phyloP scores from a whole-genome alignment of 1,140 invertebrate species.

The Spodoptera litura region DNA sequence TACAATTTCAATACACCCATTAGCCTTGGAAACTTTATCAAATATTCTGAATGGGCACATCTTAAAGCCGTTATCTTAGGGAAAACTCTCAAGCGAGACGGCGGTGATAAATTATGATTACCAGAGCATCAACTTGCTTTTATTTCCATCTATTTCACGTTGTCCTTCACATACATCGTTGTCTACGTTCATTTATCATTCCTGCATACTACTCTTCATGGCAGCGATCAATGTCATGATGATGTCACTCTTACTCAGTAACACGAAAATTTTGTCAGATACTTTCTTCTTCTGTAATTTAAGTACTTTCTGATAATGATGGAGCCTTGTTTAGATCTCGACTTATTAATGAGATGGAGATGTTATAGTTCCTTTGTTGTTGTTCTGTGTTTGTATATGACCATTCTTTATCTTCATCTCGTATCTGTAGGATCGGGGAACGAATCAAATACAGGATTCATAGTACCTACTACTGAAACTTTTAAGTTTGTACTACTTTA shows the following conservation, averaged over 20 bases:
- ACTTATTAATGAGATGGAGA: background rate
- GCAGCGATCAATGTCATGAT: constrained; percentile 32
- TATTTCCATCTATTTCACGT: constrained; percentile 36
- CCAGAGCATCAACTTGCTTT: constrained; percentile 44
- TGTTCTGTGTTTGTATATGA: too few relatives aligned
- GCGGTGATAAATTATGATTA: constrained; percentile 47
- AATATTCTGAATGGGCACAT: constrained; percentile 1
- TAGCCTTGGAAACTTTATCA: background rate
- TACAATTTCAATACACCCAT: background rate
- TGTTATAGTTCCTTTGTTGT: too few relatives aligned
- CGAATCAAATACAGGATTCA: too few relatives aligned
- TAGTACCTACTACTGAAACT: too few relatives aligned
- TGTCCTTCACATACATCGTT: constrained; percentile 38
- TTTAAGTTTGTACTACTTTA: too few relatives aligned
- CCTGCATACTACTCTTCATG: constrained; percentile 12
- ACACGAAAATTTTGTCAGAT: background rate
- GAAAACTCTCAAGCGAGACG: constrained; percentile 13
- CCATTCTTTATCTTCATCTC: too few relatives aligned
- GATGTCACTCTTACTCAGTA: constrained; percentile 26
- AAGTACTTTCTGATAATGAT: background rate
- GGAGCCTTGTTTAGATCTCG: background rate
- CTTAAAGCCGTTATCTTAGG: constrained; percentile 11
- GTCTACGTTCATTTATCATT: constrained; percentile 44
- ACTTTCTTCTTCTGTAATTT: background rate
- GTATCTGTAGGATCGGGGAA: too few relatives aligned